A percentile compares a stretch with the other conserved stretches of the same genome.
phyloP scores from a whole-genome alignment of 2,113 vertebrate genomes.

The Trematocara stigmaticum region DNA sequence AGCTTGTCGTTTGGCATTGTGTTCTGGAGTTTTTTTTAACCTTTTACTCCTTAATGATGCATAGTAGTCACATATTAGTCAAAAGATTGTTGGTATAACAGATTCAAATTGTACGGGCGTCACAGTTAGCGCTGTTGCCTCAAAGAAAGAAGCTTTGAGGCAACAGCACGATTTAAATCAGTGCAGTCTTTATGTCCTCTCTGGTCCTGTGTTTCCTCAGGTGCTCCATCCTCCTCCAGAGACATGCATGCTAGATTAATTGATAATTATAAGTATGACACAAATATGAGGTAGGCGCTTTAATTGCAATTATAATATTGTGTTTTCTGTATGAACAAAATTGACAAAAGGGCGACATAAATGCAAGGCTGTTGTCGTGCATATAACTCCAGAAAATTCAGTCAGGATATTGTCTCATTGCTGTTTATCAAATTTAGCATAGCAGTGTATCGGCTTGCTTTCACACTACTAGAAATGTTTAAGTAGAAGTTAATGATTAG shows the following conservation, averaged over 20 bases:
- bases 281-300: fast-evolving
- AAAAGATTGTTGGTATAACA: background rate
- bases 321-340: background rate
- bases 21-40: background rate
- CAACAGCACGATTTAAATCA: background rate
- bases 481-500: background rate
- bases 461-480: background rate
- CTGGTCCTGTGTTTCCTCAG: background rate
- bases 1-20: slow-evolving; percentile 22
- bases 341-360: background rate
- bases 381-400: background rate
- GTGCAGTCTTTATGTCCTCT: background rate
- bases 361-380: background rate
- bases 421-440: background rate
- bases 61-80: background rate
- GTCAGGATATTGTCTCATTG: background rate
- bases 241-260: background rate
- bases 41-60: background rate
- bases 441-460: background rate
- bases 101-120: background rate
- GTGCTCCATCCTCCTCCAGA: background rate
- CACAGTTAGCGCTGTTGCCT: background rate
- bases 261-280: background rate
- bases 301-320: background rate
- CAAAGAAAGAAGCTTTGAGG: background rate